A percentile compares a stretch with the other conserved stretches of the same genome.
phyloP scores from a whole-genome alignment of 2,888 invertebrate genomes.

The Chrysotoxum bicinctum region DNA sequence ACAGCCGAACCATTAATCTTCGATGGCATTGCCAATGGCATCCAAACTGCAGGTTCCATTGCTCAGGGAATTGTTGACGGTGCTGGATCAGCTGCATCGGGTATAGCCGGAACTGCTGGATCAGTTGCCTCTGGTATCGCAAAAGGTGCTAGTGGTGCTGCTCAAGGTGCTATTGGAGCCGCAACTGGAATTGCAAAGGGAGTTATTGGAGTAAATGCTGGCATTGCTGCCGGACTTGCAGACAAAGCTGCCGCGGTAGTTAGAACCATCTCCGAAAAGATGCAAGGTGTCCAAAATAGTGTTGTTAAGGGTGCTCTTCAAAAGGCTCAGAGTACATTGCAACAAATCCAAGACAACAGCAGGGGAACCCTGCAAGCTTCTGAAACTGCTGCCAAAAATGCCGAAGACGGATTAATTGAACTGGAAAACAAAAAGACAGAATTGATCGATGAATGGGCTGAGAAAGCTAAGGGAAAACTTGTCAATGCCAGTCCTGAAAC shows the following conservation, averaged over 20 bases:
- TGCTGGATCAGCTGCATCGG: conserved; percentile 24
- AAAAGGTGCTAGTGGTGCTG: conserved; percentile 4
- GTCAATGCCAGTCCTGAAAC: conserved; percentile 24
- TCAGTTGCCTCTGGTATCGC: conserved; percentile 6
- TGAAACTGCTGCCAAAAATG: conserved; percentile 10
- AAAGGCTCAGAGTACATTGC: not conserved
- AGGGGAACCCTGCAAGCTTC: conserved; percentile 15
- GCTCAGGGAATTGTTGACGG: conserved; percentile 13
- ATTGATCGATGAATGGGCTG: conserved; percentile 31
- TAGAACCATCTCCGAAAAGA: not conserved
- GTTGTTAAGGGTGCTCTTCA: conserved; percentile 5
- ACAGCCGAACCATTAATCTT: not conserved
- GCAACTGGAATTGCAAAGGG: conserved; percentile 4
- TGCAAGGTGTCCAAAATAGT: not conserved
- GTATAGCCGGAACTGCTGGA: conserved; percentile 1
- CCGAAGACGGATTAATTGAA: not conserved
- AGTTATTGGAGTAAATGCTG: not conserved
- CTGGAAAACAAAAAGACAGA: conserved; percentile 4
- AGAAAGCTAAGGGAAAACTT: conserved; percentile 21
- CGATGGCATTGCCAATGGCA: conserved; percentile 5
- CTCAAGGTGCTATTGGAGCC: not conserved
- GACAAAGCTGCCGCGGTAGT: not conserved
- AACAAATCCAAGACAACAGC: conserved; percentile 1
- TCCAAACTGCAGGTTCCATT: not conserved
- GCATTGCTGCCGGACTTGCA: not conserved